A percentile compares a stretch with the other conserved stretches of the same genome.
phyloP scores from a whole-genome alignment of 2,113 vertebrate genomes.

The Dicerorhinus sumatrensis region DNA sequence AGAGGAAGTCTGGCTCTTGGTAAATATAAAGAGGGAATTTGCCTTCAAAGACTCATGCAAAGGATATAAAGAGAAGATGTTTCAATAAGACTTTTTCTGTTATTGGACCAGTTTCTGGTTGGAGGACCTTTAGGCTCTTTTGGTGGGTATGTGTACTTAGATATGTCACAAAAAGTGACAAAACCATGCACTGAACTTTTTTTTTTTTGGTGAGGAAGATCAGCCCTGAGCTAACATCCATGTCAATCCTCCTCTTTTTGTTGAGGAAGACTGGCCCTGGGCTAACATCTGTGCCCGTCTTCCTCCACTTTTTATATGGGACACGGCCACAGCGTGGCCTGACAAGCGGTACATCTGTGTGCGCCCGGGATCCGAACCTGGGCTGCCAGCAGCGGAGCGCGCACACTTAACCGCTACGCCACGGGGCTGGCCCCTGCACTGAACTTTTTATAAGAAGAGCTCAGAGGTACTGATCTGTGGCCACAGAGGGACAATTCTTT shows the following conservation, averaged over 20 bases:
- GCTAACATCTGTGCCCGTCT: no score
- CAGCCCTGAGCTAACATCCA: no score
- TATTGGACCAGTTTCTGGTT: background rate
- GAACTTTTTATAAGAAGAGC: background rate
- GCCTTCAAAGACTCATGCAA: background rate
- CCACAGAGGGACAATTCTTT: background rate
- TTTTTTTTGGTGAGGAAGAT: no score
- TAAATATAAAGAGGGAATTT: background rate
- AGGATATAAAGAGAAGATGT: background rate
- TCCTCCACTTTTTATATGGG: no score
- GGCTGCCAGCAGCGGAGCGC: no score
- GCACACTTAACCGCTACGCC: no score
- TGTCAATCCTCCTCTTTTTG: no score
- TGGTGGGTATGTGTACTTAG: background rate
- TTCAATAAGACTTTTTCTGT: background rate
- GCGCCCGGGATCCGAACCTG: no score
- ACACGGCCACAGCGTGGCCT: no score
- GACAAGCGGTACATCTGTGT: no score
- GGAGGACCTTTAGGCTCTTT: background rate
- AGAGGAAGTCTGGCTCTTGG: background rate
- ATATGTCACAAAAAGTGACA: background rate
- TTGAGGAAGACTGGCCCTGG: no score
- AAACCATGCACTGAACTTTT: background rate
- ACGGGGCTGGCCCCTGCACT: no score
- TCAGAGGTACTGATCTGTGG: background rate